Evolutionary conservation across 2,113 vertebrate genomes (phyloP).

Genomic region (Lepus timidus): DNA sequence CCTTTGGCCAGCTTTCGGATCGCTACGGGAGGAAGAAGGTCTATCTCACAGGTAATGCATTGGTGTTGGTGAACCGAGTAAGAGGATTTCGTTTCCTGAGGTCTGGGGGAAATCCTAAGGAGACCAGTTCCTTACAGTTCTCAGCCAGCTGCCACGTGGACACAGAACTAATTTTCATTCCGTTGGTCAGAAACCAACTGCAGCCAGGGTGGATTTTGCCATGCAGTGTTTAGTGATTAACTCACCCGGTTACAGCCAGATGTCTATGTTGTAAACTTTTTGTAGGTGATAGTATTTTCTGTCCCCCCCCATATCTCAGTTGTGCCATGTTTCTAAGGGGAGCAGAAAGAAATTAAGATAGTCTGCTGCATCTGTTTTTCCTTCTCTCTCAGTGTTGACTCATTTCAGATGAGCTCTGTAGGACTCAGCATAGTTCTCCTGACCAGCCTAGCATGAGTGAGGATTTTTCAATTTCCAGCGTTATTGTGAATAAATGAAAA

Average conservation of each 20-base stretch:
- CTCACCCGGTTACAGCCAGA: background rate
- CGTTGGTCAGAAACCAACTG: background rate
- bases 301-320: background rate
- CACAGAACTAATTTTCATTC: background rate
- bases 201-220: background rate
- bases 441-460: background rate
- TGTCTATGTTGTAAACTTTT: background rate
- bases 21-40: constrained; percentile 90
- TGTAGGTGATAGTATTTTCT: background rate
- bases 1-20: constrained; percentile 91
- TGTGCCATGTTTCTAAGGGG: background rate
- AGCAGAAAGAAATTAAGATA: background rate
- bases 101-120: background rate
- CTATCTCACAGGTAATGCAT: constrained; percentile 89
- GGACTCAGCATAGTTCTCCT: background rate
- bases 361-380: background rate
- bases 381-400: background rate
- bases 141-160: background rate
- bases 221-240: background rate
- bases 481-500: constrained; percentile 39
- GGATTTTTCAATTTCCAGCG: constrained; percentile 21
- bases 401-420: background rate
- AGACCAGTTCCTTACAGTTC: background rate
- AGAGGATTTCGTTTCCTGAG: background rate
- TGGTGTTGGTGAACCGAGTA: background rate